Base-by-base conservation (phyloP, 2,113 vertebrate species). In the Sus scrofa region DNA sequence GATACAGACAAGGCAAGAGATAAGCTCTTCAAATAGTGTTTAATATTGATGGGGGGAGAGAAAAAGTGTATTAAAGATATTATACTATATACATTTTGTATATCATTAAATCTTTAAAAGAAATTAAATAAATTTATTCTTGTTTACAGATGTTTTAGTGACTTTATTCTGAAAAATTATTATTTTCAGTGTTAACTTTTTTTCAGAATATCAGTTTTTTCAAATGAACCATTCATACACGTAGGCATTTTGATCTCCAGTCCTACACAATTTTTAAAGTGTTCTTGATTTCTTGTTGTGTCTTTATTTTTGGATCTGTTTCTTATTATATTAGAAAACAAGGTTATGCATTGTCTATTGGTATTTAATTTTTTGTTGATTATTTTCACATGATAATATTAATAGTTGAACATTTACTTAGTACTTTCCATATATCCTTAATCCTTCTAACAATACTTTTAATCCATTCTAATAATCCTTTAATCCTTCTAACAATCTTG, bases 71-170 rank as follows among this genome's bases (percentile, higher is more conserved):
- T 98, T 98, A 99, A 99, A 99, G 98, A 98, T 98, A 99, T 98
- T 98, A 99, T 99, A 99, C 99, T 99, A 98, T 99, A 99, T 99
- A 99, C 98, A 98, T 99, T 99, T 99, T 99, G 99, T 99, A 99
- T 99, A 99, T 99, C 99, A 99, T 99, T 99, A 99, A 99, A 99
- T 99, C 99, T 99, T 99, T 99, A 99, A 99, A 99, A 99, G 98
- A 98, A 98, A 98, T 98, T 98, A 99, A 99, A 99, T 99, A 99
- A 99, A 99, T 99, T 98, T 99, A 99, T 99, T 99, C 98, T 99
- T 99, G 98, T 98, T 98, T 99, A 99, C 97, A 98, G 96, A 98
- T 92, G 98, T 98, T 97, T 94, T 95, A n/a, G 44, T 94, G 91
- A 95, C 52, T 97, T 91, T 86, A 94, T 95, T 97, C 79, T 75